Base-by-base conservation (phyloP, 2,797 vertebrate genomes). In the Gambusia yucatana region DNA sequence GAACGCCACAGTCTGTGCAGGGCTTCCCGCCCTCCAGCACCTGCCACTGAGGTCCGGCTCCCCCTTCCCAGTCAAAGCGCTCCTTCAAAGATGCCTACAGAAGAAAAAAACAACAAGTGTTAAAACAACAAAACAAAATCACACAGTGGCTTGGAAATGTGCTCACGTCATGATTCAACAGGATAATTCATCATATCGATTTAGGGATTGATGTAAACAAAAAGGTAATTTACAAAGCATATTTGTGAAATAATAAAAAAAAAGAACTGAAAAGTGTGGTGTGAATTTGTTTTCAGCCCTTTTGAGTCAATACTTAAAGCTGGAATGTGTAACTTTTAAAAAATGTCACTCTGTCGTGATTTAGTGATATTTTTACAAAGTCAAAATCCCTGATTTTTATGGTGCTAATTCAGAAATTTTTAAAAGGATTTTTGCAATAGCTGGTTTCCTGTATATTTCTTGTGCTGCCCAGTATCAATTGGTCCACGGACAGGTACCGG, bases 41-140 rank as follows among this genome's bases (percentile, higher is more conserved):
- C 96, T 97, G 97, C 98, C 98, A 99, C 81, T 98, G 95, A 63
- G 97, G 95, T 13, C 96, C 96, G 22, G 96, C 97, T 52, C 96
- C 89, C 81, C 97, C 97, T 73, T 98, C 97, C 91, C 97, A 98
- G 91, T 99, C 98, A 87, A 99, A 99, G 30, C 98, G 98, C 82
- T 99, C 98, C 91, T 99, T 99, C 79, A 99, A 93, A 86, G 97
- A 97, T 10, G 97, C 97, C 98, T 99, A 28, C 11, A 13, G 28
- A 44, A 28, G 10, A 20, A 16, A 5, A 30, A 9, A 48, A 82
- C 6, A 43, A 13, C n/a, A 30, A 59, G 25, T 57, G n/a, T 16
- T 61, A 16, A 63, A 61, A 17, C 33, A 63, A 63, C 14, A n/a
- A 55, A n/a, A 11, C 8, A 55, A n/a, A 1, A 39, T 65, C 33